These are phyloP conservation scores for Lepus americanus DNA, from an alignment of 2,113 vertebrate species.

Conservation along the genomic window DNA sequence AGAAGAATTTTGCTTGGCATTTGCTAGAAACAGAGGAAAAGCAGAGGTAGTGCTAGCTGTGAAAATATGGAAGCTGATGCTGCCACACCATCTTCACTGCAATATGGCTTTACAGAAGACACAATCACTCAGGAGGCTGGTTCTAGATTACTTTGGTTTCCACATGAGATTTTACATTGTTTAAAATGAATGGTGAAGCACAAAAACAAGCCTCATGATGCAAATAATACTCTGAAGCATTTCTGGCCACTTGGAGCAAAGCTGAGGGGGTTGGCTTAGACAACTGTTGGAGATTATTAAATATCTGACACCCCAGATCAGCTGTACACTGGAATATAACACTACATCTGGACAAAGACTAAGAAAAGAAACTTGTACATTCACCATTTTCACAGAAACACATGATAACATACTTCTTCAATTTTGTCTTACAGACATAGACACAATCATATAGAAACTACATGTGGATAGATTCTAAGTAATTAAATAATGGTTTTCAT, in stretches of 20 bases:
- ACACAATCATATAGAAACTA: conserved; percentile 68
- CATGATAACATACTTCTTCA: conserved; percentile 75
- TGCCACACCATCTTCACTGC: conserved; percentile 59
- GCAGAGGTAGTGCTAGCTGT: conserved; percentile 85
- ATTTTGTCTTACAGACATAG: conserved; percentile 79
- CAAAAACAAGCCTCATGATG: conserved; percentile 59
- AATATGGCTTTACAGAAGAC: conserved; percentile 86
- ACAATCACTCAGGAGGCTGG: conserved; percentile 41
- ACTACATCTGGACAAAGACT: conserved; percentile 74
- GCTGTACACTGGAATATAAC: conserved; percentile 57
- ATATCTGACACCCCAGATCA: conserved; percentile 74
- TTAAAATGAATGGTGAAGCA: conserved; percentile 63
- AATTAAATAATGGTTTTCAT: conserved; percentile 76
- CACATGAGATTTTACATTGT: conserved; percentile 57
- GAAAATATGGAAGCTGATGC: conserved; percentile 70
- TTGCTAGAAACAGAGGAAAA: conserved; percentile 71
- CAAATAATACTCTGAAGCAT: conserved; percentile 64
- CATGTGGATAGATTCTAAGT: conserved; percentile 60
- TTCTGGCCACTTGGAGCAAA: conserved; percentile 59
- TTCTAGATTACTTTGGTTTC: conserved; percentile 82
- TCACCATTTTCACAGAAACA: conserved; percentile 81
- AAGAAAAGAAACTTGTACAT: conserved; percentile 77
- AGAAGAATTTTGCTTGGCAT: conserved; percentile 70
- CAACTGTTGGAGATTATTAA: conserved; percentile 61
- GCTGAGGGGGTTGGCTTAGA: conserved; percentile 56